Conservation (phyloP, 2,888 invertebrate genomes). For the Trisateles emortualis region DNA sequence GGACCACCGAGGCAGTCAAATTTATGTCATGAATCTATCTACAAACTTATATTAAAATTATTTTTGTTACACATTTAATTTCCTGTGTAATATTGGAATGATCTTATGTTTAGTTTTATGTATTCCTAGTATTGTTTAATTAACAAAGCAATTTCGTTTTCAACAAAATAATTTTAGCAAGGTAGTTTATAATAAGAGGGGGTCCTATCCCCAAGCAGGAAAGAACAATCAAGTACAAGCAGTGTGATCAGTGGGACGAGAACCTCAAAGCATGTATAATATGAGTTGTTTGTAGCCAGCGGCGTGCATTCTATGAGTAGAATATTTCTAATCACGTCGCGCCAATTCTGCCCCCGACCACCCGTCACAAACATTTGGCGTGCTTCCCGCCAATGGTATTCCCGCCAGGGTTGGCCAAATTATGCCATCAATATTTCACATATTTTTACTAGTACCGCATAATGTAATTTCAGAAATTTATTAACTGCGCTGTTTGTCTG, state of each 20-base stretch:
- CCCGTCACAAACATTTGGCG: constrained; percentile 79
- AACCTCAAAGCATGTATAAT: constrained; percentile 9
- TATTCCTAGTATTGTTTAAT: not conserved
- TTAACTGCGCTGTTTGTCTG: not conserved
- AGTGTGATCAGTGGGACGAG: constrained; percentile 4
- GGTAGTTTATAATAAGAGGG: too few relatives aligned
- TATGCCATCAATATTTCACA: constrained; percentile 5
- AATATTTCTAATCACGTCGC: constrained; percentile 75
- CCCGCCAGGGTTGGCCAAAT: constrained; percentile 53
- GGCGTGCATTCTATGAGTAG: constrained; percentile 18
- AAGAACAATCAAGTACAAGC: constrained; percentile 8
- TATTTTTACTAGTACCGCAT: constrained; percentile 13
- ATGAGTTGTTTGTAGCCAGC: constrained; percentile 14
- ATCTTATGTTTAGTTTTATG: not conserved
- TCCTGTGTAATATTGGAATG: too few relatives aligned
- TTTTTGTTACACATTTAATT: too few relatives aligned
- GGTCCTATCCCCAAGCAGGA: not conserved
- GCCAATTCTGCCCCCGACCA: constrained; percentile 55
- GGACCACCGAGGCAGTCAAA: too few relatives aligned
- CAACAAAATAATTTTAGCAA: not conserved
- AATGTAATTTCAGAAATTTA: constrained; percentile 9
- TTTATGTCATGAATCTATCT: too few relatives aligned
- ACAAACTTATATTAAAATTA: too few relatives aligned
- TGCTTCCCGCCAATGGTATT: constrained; percentile 59
- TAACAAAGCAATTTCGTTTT: not conserved